Evolutionary conservation across 2,113 vertebrate genomes (phyloP).

Genomic region (Eleginops maclovinus): DNA sequence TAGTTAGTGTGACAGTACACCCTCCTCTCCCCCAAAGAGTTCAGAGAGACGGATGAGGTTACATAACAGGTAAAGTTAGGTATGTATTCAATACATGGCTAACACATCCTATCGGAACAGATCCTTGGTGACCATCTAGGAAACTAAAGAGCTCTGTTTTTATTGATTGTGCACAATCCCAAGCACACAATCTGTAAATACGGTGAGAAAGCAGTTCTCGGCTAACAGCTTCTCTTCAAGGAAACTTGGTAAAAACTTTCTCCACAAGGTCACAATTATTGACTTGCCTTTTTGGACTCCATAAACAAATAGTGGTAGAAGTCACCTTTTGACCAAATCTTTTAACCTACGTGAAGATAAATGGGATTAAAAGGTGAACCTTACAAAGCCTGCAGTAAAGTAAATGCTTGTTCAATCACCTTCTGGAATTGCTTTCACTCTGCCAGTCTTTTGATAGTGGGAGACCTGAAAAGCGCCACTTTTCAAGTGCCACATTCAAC

Average conservation of each 20-base stretch:
- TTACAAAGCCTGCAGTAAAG: neutral
- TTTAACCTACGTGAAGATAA: neutral
- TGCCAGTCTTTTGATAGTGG: neutral
- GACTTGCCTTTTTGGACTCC: neutral
- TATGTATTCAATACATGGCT: neutral
- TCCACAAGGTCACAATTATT: slow-evolving; percentile 21
- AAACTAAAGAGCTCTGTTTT: slow-evolving; percentile 16
- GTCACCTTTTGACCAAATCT: neutral
- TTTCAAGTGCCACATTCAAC: neutral
- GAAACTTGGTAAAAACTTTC: slow-evolving; percentile 3
- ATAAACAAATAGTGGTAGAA: slow-evolving; percentile 5
- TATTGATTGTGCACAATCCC: slow-evolving; percentile 19
- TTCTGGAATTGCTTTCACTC: slow-evolving; percentile 6
- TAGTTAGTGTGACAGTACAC: too few species aligned
- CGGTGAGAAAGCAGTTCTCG: neutral
- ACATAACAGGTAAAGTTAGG: too few species aligned
- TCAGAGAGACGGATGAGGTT: too few species aligned
- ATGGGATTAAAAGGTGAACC: neutral
- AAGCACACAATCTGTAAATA: neutral
- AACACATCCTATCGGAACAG: neutral
- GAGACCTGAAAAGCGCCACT: neutral
- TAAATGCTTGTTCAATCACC: slow-evolving; percentile 20
- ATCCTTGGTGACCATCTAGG: neutral
- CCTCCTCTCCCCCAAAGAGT: too few species aligned
- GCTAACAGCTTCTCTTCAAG: neutral